phyloP scores from a whole-genome alignment of 2,888 invertebrate genomes.

The Prosapia bicincta region DNA sequence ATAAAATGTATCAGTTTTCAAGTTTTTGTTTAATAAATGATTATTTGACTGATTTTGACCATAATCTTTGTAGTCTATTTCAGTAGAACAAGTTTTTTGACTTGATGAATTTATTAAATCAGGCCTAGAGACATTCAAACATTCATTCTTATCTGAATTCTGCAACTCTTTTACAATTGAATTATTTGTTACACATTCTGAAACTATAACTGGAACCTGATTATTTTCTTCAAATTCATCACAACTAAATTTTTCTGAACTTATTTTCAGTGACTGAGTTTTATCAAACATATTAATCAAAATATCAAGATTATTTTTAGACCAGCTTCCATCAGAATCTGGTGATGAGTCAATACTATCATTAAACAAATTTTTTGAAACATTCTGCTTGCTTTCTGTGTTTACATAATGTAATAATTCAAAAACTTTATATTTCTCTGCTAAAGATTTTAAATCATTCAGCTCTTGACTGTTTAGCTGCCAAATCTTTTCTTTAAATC shows the following conservation, averaged over 20 bases:
- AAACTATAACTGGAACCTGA: neutral
- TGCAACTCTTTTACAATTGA: neutral
- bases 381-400: neutral
- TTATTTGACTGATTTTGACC: neutral
- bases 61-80: too few relatives aligned
- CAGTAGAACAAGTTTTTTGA: too few relatives aligned
- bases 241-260: neutral
- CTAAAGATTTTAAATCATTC: neutral
- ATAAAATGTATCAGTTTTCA: too few relatives aligned
- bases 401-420: neutral
- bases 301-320: conserved; percentile 5
- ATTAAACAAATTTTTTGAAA: neutral
- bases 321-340: neutral
- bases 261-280: neutral
- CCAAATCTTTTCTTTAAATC: conserved; percentile 40
- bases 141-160: neutral
- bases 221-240: too few relatives aligned
- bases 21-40: too few relatives aligned
- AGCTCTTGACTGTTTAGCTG: neutral
- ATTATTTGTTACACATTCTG: too few relatives aligned
- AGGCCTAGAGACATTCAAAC: neutral
- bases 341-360: neutral
- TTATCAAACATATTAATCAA: conserved; percentile 12
- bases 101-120: neutral
- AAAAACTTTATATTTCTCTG: neutral